Evolutionary conservation across 2,113 vertebrate genomes (phyloP).

Genomic region (Oxyruncus cristatus): DNA sequence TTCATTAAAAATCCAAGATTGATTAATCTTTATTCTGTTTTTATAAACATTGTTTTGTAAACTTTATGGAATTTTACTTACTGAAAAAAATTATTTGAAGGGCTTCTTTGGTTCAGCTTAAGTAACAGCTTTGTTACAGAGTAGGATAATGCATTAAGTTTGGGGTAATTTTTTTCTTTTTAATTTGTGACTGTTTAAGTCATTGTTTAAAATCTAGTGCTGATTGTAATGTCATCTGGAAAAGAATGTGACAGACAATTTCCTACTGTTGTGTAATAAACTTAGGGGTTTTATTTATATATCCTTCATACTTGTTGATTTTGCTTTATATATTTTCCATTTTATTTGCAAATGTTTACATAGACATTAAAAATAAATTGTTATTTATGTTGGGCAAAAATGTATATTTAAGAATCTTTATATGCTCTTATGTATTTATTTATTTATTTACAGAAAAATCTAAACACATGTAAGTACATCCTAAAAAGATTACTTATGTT

Average conservation of each 20-base stretch:
- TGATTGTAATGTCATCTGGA: background rate
- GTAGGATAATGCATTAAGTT: constrained; percentile 15
- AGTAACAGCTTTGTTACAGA: background rate
- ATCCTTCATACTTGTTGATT: background rate
- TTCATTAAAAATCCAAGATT: background rate
- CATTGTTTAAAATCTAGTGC: constrained; percentile 48
- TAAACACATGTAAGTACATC: background rate
- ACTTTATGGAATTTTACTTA: constrained; percentile 14
- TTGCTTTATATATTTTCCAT: background rate
- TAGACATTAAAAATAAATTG: background rate
- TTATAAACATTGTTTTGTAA: background rate
- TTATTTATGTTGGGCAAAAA: background rate
- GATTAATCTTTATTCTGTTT: background rate
- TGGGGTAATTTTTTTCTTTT: background rate
- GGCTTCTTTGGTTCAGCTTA: background rate
- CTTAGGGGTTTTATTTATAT: background rate
- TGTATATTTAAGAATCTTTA: background rate
- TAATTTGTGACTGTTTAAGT: constrained; percentile 24
- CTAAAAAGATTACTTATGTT: background rate
- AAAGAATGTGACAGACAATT: background rate
- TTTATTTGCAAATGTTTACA: background rate
- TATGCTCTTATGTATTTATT: background rate
- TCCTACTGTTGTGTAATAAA: background rate
- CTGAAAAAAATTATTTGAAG: background rate
- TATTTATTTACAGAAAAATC: background rate